Conservation (phyloP, 1,140 invertebrate species). For the Drosophila kurseongensis region DNA sequence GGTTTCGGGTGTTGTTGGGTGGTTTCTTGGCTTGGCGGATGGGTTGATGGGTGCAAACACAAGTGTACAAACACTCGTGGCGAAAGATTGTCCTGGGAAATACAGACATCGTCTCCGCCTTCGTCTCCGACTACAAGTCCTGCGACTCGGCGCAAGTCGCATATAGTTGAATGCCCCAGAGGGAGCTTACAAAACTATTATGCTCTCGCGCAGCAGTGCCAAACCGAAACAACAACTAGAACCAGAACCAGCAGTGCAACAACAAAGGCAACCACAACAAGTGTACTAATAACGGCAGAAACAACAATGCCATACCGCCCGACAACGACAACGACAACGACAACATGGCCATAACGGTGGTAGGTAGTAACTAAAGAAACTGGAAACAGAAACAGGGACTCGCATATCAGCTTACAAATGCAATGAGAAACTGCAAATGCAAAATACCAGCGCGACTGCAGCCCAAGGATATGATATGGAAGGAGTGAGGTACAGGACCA, state of each 20-base stretch:
- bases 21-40: neutral
- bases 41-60: constrained; percentile 36
- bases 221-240: constrained; percentile 58
- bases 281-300: constrained; percentile 74
- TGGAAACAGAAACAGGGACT: constrained; percentile 3
- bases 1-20: neutral
- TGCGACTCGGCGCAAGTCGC: constrained; percentile 28
- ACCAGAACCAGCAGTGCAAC: constrained; percentile 23
- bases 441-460: constrained; percentile 66
- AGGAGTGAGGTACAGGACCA: neutral
- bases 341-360: constrained; percentile 17
- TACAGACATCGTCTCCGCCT: constrained; percentile 71
- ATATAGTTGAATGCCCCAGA: constrained; percentile 78
- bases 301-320: constrained; percentile 55
- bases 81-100: constrained; percentile 81
- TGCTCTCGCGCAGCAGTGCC: constrained; percentile 67
- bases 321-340: neutral
- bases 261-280: constrained; percentile 55
- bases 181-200: constrained; percentile 83
- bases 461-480: constrained; percentile 27
- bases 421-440: constrained; percentile 71
- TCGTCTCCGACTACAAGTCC: constrained; percentile 21
- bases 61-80: constrained; percentile 75
- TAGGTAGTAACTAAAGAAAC: constrained; percentile 2
- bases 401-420: constrained; percentile 64